Conservation (phyloP, 2,888 invertebrate genomes). For the Cataglyphis rosenhaueri region DNA sequence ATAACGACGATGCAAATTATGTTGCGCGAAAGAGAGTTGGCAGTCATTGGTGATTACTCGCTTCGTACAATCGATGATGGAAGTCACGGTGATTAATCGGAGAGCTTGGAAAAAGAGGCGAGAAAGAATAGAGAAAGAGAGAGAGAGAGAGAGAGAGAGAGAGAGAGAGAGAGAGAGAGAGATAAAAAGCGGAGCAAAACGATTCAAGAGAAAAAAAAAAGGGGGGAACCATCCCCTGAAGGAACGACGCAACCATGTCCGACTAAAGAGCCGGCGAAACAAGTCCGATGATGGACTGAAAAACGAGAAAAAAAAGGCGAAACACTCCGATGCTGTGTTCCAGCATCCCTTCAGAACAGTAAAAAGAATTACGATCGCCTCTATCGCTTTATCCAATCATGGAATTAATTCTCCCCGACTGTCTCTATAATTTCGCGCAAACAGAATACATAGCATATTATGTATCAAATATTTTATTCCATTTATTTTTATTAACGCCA, state of each 20-base stretch:
- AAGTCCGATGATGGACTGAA: constrained; percentile 24
- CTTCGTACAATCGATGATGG: constrained; percentile 32
- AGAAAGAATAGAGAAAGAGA: constrained; percentile 11
- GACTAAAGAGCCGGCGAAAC: constrained; percentile 41
- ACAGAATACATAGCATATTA: neutral
- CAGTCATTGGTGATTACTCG: constrained; percentile 38
- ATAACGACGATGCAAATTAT: constrained; percentile 32
- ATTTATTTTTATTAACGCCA: constrained; percentile 13
- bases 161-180: neutral
- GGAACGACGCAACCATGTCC: constrained; percentile 23
- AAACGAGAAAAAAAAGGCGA: constrained; percentile 28
- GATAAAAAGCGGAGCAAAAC: too few species aligned
- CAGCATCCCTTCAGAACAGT: neutral
- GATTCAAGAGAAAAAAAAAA: neutral
- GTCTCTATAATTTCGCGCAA: neutral
- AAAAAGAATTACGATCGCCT: constrained; percentile 19
- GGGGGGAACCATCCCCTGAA: constrained; percentile 23
- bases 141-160: constrained; percentile 18
- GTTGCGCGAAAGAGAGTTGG: constrained; percentile 16
- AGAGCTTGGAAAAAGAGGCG: constrained; percentile 13
- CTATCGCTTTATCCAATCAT: constrained; percentile 30
- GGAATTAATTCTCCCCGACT: constrained; percentile 1
- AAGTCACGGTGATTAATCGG: constrained; percentile 38
- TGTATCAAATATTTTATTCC: constrained; percentile 18
- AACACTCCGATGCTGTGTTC: neutral